phyloP scores from a whole-genome alignment of 2,797 vertebrate genomes.

The Pantherophis vulpinus region DNA sequence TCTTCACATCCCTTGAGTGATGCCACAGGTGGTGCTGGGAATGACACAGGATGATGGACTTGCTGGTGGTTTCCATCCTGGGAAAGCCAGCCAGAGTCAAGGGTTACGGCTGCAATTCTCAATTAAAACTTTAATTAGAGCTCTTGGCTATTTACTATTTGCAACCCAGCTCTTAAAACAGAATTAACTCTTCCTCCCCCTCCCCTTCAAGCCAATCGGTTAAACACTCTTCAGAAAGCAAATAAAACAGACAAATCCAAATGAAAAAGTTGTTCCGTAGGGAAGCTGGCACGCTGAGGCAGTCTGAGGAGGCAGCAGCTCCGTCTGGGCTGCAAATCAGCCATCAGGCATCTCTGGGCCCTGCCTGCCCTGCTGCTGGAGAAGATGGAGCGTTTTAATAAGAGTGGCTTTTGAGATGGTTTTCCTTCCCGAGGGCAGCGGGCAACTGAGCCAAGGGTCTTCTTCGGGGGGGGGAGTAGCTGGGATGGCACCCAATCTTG shows the following conservation, averaged over 20 bases:
- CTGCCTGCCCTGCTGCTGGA: not conserved
- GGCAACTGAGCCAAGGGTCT: not conserved
- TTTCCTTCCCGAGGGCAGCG: not conserved
- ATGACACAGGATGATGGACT: not conserved
- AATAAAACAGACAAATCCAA: not conserved
- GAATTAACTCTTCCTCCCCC: not conserved
- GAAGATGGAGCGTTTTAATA: slow-evolving; percentile 30
- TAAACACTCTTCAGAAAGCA: not conserved
- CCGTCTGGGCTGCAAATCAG: not conserved
- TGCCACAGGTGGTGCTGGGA: not conserved
- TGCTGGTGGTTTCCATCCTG: not conserved
- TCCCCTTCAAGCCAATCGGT: not conserved
- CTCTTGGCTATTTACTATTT: not conserved
- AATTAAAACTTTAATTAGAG: not conserved
- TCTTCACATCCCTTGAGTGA: not conserved
- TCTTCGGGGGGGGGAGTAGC: not conserved
- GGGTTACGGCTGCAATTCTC: not conserved
- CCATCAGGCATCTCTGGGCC: not conserved
- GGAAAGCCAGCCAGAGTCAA: not conserved
- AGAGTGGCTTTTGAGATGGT: not conserved
- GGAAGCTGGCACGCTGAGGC: slow-evolving; percentile 4
- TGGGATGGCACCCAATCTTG: not conserved
- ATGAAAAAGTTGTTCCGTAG: not conserved
- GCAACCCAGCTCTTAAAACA: not conserved
- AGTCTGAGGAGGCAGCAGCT: not conserved